Evolutionary conservation across 1,140 invertebrate species (phyloP).

Genomic region (Acromyrmex heyeri): DNA sequence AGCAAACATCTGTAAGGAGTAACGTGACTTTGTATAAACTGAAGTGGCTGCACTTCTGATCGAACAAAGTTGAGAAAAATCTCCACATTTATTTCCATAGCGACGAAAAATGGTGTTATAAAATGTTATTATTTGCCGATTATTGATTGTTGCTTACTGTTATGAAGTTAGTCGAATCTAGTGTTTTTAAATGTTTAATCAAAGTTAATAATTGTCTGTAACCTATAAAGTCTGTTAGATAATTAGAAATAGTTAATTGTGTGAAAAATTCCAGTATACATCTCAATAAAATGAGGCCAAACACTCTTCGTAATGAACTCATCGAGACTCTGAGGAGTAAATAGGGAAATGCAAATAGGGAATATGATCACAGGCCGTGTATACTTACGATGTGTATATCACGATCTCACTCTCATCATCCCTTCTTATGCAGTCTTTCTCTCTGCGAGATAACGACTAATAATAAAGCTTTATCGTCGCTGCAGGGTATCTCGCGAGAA

Average conservation of each 20-base stretch:
- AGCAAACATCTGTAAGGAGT: not conserved
- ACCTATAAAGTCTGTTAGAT: not conserved
- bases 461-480: conserved; percentile 64
- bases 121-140: not conserved
- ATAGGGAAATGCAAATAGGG: conserved; percentile 21
- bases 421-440: conserved; percentile 4
- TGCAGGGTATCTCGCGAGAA: conserved; percentile 45
- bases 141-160: not conserved
- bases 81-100: not conserved
- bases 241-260: not conserved
- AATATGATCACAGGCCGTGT: conserved; percentile 20
- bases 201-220: conserved; percentile 3
- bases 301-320: conserved; percentile 12
- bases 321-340: not conserved
- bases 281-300: not conserved
- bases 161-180: not conserved
- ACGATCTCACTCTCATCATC: not conserved
- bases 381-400: not conserved
- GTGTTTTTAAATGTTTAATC: not conserved
- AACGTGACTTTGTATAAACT: not conserved
- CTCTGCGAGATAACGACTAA: conserved; percentile 64
- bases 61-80: not conserved
- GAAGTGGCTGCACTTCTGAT: not conserved
- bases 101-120: not conserved
- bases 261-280: not conserved